A percentile compares a stretch with the other conserved stretches of the same genome.
Evolutionary conservation across 1,140 invertebrate genomes (phyloP).

Genomic region (Lepidotrigona ventralis): DNA sequence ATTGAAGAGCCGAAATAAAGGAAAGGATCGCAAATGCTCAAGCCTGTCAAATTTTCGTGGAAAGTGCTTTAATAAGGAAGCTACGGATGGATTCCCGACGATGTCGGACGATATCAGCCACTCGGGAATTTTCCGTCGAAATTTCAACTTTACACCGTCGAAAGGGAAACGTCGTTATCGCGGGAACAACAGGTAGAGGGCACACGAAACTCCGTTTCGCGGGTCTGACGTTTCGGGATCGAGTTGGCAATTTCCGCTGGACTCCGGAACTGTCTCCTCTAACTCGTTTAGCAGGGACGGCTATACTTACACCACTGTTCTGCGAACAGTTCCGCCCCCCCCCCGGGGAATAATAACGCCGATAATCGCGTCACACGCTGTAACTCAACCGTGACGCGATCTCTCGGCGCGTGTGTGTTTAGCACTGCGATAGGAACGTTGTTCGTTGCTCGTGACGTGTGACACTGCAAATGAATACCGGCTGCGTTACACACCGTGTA

Average conservation of each 20-base stretch:
- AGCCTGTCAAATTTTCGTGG: background rate
- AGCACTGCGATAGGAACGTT: too few relatives aligned
- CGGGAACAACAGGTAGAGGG: conserved; percentile 46
- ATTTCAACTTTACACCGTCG: conserved; percentile 45
- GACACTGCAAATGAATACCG: too few relatives aligned
- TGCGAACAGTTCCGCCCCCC: conserved; percentile 31
- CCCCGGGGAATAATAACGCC: conserved; percentile 49
- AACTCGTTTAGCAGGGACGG: conserved; percentile 50
- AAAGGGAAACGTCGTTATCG: conserved; percentile 41
- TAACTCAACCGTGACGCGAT: conserved; percentile 34
- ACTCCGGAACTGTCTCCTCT: conserved; percentile 48
- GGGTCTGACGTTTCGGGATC: conserved; percentile 45
- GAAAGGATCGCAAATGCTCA: background rate
- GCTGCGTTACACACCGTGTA: background rate
- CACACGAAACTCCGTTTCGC: background rate
- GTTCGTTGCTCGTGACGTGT: too few relatives aligned
- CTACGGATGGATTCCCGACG: conserved; percentile 29
- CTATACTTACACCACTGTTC: conserved; percentile 47
- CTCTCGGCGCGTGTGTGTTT: background rate
- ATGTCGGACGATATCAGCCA: conserved; percentile 33
- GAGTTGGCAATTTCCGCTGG: conserved; percentile 55
- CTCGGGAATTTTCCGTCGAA: conserved; percentile 46
- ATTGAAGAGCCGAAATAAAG: background rate
- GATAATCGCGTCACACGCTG: conserved; percentile 50
- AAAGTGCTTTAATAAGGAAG: conserved; percentile 5